A percentile compares a stretch with the other conserved stretches of the same genome.
phyloP scores from a whole-genome alignment of 2,113 vertebrate species.

The Sorex fumeus region DNA sequence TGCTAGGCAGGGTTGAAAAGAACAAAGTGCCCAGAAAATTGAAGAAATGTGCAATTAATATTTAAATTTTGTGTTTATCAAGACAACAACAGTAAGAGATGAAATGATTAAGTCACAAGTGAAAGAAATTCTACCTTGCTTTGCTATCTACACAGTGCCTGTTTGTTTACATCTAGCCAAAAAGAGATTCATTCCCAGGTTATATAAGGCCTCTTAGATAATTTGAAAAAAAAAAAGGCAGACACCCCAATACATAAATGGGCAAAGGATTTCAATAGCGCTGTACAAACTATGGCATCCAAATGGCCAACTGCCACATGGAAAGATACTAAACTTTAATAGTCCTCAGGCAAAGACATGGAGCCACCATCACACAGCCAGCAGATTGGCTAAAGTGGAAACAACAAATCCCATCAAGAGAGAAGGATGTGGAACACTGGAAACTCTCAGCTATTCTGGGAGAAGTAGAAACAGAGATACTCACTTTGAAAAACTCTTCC shows the following conservation, averaged over 20 bases:
- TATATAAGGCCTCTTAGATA: neutral
- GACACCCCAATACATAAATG: neutral
- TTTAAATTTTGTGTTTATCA: neutral
- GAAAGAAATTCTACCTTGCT: neutral
- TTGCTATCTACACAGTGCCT: neutral
- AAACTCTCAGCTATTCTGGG: neutral
- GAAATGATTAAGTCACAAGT: neutral
- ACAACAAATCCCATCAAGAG: neutral
- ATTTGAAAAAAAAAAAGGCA: neutral
- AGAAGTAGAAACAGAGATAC: neutral
- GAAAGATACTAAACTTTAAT: neutral
- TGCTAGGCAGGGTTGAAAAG: neutral
- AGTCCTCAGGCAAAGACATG: neutral
- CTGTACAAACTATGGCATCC: neutral
- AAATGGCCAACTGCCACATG: neutral
- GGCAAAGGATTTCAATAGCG: neutral
- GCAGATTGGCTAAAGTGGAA: neutral
- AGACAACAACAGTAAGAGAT: neutral
- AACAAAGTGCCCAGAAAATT: neutral
- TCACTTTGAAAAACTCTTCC: neutral
- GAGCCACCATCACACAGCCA: neutral
- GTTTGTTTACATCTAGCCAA: neutral
- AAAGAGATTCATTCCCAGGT: neutral
- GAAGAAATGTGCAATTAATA: neutral
- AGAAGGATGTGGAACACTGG: fast-evolving